Percentiles rank a stretch among this genome's conserved stretches.
Evolutionary conservation across 1,140 invertebrate species (phyloP).

Genomic region (Mamestra configurata): DNA sequence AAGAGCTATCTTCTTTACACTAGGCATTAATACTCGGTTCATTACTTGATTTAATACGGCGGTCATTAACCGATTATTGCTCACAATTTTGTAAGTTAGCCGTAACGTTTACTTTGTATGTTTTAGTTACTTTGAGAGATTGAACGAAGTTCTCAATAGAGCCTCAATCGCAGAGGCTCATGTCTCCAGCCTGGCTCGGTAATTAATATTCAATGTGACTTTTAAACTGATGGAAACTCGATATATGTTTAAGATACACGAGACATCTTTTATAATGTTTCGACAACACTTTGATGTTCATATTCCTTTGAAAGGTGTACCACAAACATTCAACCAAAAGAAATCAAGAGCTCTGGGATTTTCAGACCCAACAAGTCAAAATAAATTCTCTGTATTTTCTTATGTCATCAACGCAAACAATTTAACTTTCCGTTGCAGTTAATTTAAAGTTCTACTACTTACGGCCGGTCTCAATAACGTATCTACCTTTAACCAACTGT

Average conservation of each 20-base stretch:
- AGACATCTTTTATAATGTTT: not conserved
- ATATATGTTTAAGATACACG: not conserved
- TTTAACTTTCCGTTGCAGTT: too few relatives aligned
- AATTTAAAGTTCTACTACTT: too few relatives aligned
- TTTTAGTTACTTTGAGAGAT: conserved; percentile 9
- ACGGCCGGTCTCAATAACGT: too few relatives aligned
- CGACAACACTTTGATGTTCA: too few relatives aligned
- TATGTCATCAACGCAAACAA: too few relatives aligned
- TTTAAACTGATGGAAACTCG: not conserved
- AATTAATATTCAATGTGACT: conserved; percentile 14
- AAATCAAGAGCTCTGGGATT: too few relatives aligned
- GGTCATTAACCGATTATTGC: not conserved
- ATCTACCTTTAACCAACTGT: too few relatives aligned
- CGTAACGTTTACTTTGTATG: conserved; percentile 17
- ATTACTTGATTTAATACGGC: conserved; percentile 10
- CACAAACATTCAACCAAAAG: too few relatives aligned
- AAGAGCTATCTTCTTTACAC: not conserved
- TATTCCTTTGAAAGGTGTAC: too few relatives aligned
- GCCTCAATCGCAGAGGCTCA: not conserved
- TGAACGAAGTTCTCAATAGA: not conserved
- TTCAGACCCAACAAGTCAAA: too few relatives aligned
- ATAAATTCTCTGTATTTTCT: too few relatives aligned
- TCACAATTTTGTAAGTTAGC: not conserved
- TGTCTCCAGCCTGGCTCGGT: too few relatives aligned
- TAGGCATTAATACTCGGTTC: conserved; percentile 11